A percentile compares a stretch with the other conserved stretches of the same genome.
Conservation (phyloP, 1,140 invertebrate species). For the Pentalonia nigronervosa region DNA sequence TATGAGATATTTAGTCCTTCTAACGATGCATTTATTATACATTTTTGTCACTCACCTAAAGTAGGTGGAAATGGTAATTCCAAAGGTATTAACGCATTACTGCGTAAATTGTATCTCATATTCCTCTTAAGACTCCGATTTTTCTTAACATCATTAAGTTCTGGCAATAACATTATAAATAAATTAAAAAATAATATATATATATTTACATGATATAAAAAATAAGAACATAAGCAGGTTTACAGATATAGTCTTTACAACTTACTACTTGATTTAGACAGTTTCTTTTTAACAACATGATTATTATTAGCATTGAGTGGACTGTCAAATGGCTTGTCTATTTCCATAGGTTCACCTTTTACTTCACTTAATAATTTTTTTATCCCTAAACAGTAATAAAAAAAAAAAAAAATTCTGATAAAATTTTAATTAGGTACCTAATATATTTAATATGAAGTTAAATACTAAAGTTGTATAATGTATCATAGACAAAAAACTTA, state of each 20-base stretch:
- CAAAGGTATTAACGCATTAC: neutral
- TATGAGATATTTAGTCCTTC: neutral
- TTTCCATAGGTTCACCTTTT: neutral
- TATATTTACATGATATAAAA: neutral
- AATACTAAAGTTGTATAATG: neutral
- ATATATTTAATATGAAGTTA: neutral
- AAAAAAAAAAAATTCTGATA: neutral
- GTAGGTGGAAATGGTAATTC: neutral
- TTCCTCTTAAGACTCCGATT: neutral
- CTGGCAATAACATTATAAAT: neutral
- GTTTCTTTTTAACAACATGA: neutral
- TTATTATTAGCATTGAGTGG: neutral
- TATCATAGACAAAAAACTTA: neutral
- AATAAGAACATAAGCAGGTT: neutral
- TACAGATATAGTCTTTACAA: neutral
- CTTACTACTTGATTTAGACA: conserved; percentile 33
- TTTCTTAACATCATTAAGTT: neutral
- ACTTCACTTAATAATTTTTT: conserved; percentile 6
- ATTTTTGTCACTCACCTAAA: conserved; percentile 3
- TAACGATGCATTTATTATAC: neutral
- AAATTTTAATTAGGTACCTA: neutral
- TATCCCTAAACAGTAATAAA: neutral
- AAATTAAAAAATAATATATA: neutral
- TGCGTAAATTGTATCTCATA: neutral
- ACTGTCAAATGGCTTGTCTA: neutral